Percentiles rank a stretch among this genome's conserved stretches.
These are phyloP conservation scores for Morpho deidamia DNA, from an alignment of 2,888 invertebrate genomes.

Conservation along the genomic window DNA sequence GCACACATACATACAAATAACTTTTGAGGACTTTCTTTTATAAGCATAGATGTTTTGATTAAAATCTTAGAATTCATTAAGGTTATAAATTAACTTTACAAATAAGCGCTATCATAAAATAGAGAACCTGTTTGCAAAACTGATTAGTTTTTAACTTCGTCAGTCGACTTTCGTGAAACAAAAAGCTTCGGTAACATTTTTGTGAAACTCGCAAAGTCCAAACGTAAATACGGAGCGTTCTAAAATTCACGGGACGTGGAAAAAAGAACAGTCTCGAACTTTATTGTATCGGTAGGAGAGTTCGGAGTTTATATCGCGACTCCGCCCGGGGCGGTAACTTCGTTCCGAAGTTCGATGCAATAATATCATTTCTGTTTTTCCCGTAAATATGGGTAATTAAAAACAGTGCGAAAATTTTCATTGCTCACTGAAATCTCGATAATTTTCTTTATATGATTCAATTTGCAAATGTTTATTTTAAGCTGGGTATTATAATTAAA, in stretches of 20 bases:
- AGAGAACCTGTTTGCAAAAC: slow-evolving; percentile 18
- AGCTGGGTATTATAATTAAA: too few relatives aligned
- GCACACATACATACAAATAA: too few relatives aligned
- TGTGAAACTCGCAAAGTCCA: slow-evolving; percentile 42
- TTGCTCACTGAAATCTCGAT: too few relatives aligned
- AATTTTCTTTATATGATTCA: neutral
- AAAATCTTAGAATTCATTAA: too few relatives aligned
- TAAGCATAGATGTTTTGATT: too few relatives aligned
- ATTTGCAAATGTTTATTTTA: neutral
- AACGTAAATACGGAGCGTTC: slow-evolving; percentile 57
- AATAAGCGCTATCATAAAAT: neutral
- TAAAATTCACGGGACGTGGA: slow-evolving; percentile 46
- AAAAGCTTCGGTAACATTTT: slow-evolving; percentile 43
- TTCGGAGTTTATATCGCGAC: slow-evolving; percentile 54
- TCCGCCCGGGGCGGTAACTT: slow-evolving; percentile 38
- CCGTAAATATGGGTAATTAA: neutral
- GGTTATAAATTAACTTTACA: too few relatives aligned
- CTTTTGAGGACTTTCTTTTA: too few relatives aligned
- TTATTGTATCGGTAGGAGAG: slow-evolving; percentile 53
- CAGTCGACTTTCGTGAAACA: slow-evolving; percentile 30
- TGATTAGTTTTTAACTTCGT: slow-evolving; percentile 18
- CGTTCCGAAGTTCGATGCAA: slow-evolving; percentile 45
- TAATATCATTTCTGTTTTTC: slow-evolving; percentile 35
- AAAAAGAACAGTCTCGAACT: slow-evolving; percentile 43
- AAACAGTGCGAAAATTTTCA: neutral